Conservation (phyloP, 2,113 vertebrate genomes). For the Physeter macrocephalus region DNA sequence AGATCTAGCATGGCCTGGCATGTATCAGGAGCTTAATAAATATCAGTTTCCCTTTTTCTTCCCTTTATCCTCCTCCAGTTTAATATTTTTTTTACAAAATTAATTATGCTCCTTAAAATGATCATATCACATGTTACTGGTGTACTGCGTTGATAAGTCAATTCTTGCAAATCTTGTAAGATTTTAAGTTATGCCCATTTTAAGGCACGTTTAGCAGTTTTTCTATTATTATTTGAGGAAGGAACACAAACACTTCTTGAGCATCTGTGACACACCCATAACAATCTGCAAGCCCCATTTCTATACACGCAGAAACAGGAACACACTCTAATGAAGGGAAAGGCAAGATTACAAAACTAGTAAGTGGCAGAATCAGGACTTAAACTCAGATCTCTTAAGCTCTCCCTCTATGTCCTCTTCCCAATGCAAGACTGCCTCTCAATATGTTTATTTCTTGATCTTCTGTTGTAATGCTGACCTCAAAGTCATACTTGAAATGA, state of each 20-base stretch:
- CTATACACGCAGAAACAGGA: neutral
- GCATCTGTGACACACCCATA: neutral
- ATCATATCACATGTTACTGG: neutral
- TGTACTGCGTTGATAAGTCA: neutral
- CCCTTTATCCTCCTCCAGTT: neutral
- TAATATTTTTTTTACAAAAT: neutral
- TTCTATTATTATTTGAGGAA: neutral
- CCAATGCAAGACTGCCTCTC: neutral
- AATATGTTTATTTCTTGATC: neutral
- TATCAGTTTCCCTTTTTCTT: neutral
- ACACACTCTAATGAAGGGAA: neutral
- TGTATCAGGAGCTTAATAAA: neutral
- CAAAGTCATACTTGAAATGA: neutral
- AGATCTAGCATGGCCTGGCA: neutral
- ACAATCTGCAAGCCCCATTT: neutral
- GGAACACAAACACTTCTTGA: neutral
- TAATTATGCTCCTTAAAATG: neutral
- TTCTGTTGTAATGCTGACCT: neutral
- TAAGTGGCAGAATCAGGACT: neutral
- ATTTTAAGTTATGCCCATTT: neutral
- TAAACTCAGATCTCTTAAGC: neutral
- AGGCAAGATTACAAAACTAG: neutral
- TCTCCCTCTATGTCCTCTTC: neutral
- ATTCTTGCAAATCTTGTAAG: neutral
- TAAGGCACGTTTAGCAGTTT: neutral